Conservation (phyloP, 2,888 invertebrate species). For the Syritta pipiens region DNA sequence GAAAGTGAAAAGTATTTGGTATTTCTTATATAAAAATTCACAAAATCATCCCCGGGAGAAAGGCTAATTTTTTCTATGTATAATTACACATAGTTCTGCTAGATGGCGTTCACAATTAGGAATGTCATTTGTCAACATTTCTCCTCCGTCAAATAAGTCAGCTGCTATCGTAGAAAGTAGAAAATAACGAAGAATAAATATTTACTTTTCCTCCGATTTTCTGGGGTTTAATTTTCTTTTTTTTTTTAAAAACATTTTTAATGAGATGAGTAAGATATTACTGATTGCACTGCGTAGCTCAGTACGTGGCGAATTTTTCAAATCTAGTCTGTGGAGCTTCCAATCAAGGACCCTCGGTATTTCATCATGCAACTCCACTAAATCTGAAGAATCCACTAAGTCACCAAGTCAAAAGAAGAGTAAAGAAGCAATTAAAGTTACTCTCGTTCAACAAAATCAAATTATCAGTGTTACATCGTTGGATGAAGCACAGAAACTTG, state of each 20-base stretch:
- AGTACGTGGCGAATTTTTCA: slow-evolving; percentile 12
- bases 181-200: slow-evolving; percentile 51
- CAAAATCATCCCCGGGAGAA: too few relatives aligned
- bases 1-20: slow-evolving; percentile 35
- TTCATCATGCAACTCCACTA: slow-evolving; percentile 4
- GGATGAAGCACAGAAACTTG: slow-evolving; percentile 85
- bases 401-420: slow-evolving; percentile 42
- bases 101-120: too few relatives aligned
- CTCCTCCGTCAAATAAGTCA: slow-evolving; percentile 27
- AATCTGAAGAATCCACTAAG: background rate
- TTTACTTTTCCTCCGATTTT: background rate
- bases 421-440: slow-evolving; percentile 81
- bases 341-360: background rate
- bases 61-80: too few relatives aligned
- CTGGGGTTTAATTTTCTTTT: background rate
- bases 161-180: slow-evolving; percentile 1
- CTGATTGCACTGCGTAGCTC: slow-evolving; percentile 22
- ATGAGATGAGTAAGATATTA: slow-evolving; percentile 51
- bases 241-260: background rate
- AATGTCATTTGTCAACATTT: too few relatives aligned
- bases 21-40: too few relatives aligned
- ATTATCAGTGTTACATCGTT: slow-evolving; percentile 82
- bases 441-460: slow-evolving; percentile 83
- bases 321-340: background rate
- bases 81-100: too few relatives aligned